A percentile compares a stretch with the other conserved stretches of the same genome.
These are phyloP conservation scores for Mus caroli DNA, from an alignment of 2,797 vertebrate species.

Conservation along the genomic window DNA sequence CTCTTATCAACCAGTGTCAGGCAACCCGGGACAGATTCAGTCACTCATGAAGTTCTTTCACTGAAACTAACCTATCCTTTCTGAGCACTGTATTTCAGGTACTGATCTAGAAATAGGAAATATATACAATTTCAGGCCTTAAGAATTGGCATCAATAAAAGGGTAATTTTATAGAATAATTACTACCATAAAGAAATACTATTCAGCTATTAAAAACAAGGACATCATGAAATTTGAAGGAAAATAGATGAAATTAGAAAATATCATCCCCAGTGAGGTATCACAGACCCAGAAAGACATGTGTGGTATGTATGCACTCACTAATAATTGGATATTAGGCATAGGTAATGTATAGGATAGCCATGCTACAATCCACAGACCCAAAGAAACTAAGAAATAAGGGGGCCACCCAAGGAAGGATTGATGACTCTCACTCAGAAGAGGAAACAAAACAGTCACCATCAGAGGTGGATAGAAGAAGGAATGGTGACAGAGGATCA, in stretches of 20 bases:
- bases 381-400: background rate
- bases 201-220: background rate
- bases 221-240: background rate
- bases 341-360: background rate
- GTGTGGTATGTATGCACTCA: background rate
- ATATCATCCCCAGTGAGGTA: background rate
- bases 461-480: background rate
- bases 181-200: slow-evolving; percentile 16
- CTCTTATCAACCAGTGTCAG: background rate
- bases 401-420: background rate
- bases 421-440: background rate
- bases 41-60: background rate
- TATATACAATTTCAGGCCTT: background rate
- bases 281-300: background rate
- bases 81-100: background rate
- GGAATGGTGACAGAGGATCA: background rate
- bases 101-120: slow-evolving; percentile 1
- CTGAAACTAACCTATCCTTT: background rate
- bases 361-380: background rate
- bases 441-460: background rate
- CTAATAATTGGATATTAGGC: background rate
- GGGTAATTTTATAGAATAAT: slow-evolving; percentile 36
- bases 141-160: background rate
- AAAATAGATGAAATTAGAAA: background rate
- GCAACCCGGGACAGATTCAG: background rate